Percentiles rank a stretch among this genome's conserved stretches.
phyloP scores from a whole-genome alignment of 2,797 vertebrate species.

The Enteromius treurensis region DNA sequence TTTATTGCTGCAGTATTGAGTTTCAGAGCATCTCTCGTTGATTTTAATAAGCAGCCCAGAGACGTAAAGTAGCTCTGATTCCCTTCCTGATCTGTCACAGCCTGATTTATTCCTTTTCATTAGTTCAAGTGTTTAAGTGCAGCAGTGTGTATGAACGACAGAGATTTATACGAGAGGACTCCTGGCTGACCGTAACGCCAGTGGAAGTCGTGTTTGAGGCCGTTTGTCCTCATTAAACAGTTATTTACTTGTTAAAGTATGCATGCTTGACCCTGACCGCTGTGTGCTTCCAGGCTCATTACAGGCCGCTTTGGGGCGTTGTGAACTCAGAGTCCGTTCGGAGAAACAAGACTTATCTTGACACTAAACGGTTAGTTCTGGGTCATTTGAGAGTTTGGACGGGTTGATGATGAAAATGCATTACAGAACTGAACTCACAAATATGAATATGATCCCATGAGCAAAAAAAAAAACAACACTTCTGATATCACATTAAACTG shows the following conservation, averaged over 20 bases:
- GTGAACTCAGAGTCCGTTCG: background rate
- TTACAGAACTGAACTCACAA: background rate
- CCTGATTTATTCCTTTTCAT: slow-evolving; percentile 71
- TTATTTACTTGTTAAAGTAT: slow-evolving; percentile 64
- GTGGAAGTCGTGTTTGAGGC: slow-evolving; percentile 63
- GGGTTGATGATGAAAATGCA: background rate
- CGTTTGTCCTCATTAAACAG: slow-evolving; percentile 74
- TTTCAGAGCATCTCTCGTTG: slow-evolving; percentile 12
- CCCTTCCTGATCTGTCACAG: slow-evolving; percentile 59
- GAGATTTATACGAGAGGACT: slow-evolving; percentile 66
- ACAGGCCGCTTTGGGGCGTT: background rate
- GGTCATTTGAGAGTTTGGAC: background rate
- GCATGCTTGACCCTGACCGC: slow-evolving; percentile 52
- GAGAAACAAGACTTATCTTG: background rate
- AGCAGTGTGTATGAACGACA: slow-evolving; percentile 45
- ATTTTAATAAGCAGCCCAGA: slow-evolving; percentile 54
- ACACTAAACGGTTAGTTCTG: background rate
- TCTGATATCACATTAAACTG: background rate
- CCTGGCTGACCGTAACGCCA: slow-evolving; percentile 63
- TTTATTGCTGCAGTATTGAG: background rate
- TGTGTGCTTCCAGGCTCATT: background rate
- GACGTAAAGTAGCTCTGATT: slow-evolving; percentile 44
- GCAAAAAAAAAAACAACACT: background rate
- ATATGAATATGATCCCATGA: background rate
- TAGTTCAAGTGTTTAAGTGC: slow-evolving; percentile 47